Conservation (phyloP, 2,888 invertebrate species). For the Caenorhabditis sinica region DNA sequence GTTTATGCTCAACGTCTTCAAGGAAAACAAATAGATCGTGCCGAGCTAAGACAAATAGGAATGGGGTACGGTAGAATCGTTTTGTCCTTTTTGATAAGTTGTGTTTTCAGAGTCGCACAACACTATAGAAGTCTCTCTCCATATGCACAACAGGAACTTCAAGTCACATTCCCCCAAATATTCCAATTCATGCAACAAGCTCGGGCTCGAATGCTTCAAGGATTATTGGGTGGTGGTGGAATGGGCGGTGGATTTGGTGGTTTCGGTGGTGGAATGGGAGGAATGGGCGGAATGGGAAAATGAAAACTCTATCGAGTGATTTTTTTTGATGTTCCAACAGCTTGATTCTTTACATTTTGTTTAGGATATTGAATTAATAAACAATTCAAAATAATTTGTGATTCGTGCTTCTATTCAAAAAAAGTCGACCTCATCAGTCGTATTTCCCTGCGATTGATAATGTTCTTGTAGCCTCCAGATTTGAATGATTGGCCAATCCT, state of each 20-base stretch:
- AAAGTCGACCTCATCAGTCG: too few relatives aligned
- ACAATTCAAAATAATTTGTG: too few relatives aligned
- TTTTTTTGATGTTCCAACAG: too few relatives aligned
- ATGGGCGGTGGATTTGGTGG: conserved; percentile 1
- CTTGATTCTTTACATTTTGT: too few relatives aligned
- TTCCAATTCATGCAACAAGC: conserved; percentile 35
- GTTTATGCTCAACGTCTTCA: conserved; percentile 38
- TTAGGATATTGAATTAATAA: too few relatives aligned
- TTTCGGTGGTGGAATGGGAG: background rate
- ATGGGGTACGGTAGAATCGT: conserved; percentile 30
- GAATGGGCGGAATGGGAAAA: conserved; percentile 3
- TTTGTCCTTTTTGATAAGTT: background rate
- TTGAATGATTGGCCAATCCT: too few relatives aligned
- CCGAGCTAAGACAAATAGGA: conserved; percentile 32
- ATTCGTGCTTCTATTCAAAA: too few relatives aligned
- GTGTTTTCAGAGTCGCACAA: conserved; percentile 29
- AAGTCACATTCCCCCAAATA: conserved; percentile 58
- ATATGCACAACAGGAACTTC: conserved; percentile 56
- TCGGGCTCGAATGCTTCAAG: conserved; percentile 32
- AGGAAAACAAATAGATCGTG: conserved; percentile 42
- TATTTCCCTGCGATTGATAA: too few relatives aligned
- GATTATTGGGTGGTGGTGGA: conserved; percentile 31
- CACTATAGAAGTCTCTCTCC: conserved; percentile 42
- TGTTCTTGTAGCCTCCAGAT: too few relatives aligned
- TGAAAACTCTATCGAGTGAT: too few relatives aligned